Evolutionary conservation across 2,113 vertebrate species (phyloP).

Genomic region (Origma solitaria): DNA sequence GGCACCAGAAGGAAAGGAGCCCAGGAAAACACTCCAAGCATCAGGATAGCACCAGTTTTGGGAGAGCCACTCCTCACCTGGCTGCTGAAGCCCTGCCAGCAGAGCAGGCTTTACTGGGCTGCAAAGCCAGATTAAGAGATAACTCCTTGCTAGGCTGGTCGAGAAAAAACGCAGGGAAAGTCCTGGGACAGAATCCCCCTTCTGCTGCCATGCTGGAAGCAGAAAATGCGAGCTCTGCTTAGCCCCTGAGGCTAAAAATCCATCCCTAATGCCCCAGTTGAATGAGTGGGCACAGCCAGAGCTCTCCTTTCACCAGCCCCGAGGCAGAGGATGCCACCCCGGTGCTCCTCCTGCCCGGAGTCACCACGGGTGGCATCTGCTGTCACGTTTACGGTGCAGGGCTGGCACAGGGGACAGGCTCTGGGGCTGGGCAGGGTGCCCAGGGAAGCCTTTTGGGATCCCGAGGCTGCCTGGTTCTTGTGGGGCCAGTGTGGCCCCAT

Average conservation of each 20-base stretch:
- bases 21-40: not conserved
- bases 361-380: not conserved
- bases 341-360: accelerated
- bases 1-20: not conserved
- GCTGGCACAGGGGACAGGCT: accelerated
- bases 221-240: not conserved
- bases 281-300: not conserved
- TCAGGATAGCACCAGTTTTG: not conserved
- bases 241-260: not conserved
- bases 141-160: not conserved
- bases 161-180: constrained; percentile 20
- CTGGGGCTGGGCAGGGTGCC: not conserved
- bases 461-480: not conserved
- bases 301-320: not conserved
- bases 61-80: not conserved
- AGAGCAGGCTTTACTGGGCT: constrained; percentile 1
- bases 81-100: constrained; percentile 3
- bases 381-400: not conserved
- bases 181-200: not conserved
- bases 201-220: not conserved
- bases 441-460: accelerated
- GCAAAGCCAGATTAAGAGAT: constrained; percentile 29
- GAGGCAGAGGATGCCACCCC: accelerated
- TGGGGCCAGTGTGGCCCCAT: not conserved
- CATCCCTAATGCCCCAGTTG: not conserved